phyloP scores from a whole-genome alignment of 1,140 invertebrate species.

The Pectinophora gossypiella region DNA sequence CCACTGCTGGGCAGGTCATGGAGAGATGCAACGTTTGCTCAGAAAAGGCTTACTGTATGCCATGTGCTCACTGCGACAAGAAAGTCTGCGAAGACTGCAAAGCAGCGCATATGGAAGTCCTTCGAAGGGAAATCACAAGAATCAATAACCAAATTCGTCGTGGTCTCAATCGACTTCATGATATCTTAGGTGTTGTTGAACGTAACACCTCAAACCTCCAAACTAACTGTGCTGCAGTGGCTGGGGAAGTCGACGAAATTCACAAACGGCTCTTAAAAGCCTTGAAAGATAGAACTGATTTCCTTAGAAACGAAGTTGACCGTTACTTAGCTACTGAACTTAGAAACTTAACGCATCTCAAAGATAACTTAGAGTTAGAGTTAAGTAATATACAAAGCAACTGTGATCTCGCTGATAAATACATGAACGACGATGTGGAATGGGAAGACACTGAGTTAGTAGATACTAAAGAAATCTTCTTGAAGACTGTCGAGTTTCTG shows the following conservation, averaged over 20 bases:
- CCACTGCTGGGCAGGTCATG: conserved; percentile 88
- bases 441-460: conserved; percentile 94
- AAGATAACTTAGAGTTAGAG: conserved; percentile 95
- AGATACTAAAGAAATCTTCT: conserved; percentile 95
- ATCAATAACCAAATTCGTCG: conserved; percentile 95
- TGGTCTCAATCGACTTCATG: conserved; percentile 90
- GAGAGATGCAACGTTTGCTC: conserved; percentile 93
- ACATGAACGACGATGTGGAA: conserved; percentile 90
- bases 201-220: conserved; percentile 90
- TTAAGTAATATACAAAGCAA: conserved; percentile 95
- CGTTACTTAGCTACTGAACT: conserved; percentile 90
- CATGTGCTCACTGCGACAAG: conserved; percentile 96
- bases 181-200: conserved; percentile 88
- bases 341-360: conserved; percentile 88
- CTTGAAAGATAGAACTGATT: conserved; percentile 93
- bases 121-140: conserved; percentile 93
- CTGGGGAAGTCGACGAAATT: conserved; percentile 95
- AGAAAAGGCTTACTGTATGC: conserved; percentile 93
- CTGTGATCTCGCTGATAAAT: conserved; percentile 96
- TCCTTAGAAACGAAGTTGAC: conserved; percentile 92
- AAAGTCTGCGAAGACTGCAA: conserved; percentile 94
- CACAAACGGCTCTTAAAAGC: conserved; percentile 92
- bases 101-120: conserved; percentile 95
- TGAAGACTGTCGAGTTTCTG: conserved; percentile 95
- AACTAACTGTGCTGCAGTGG: conserved; percentile 88